Evolutionary conservation across 2,888 invertebrate species (phyloP), one percentile per base, ranked within the genome.

Genomic region (Thelaira solivaga): DNA sequence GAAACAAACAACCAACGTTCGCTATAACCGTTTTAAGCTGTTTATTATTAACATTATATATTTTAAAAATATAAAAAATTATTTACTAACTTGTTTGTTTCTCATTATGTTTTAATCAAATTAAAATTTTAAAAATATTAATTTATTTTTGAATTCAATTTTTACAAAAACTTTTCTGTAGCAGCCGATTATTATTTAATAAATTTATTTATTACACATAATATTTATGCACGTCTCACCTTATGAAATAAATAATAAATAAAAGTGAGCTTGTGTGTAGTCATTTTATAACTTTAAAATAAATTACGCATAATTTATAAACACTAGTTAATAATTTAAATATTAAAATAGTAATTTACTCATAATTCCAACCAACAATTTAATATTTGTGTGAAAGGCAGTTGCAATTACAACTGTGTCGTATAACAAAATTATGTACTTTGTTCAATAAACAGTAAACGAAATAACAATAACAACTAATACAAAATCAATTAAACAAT

Each of bases 401-500:
- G 16, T 43, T 67, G 36, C 45, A 61, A 59, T 67, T 61, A 61
- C 67, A 74, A 53, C 36, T 67, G 61, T 57, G 61, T 59, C 59
- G 34, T 18, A 41, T 73, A 49, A 43, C 31, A 41, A 41, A 39
- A 59, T 49, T 22, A 39, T 29, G 39, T 31, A 45, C 8, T 36
- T n/a, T 7, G 11, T 49, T 39, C 29, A 59, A 59, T 69, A 69
- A 59, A 49, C 29, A 39, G 49, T 57, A 57, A 47, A 36, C 45
- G 45, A 57, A 55, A 31, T 34, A 49, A 36, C 22, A 64, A 61
- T 13, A 39, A 11, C 16, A 65, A 74, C 4, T 49, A 57, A 20
- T 41, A 51, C 11, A 51, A 59, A 67, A 67, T 74, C 67, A 67
- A 74, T 74, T 53, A 67, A 67, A 67, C 8, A 53, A 59, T 61